Conservation (phyloP, 2,888 invertebrate genomes). For the Cristatella mucedo region DNA sequence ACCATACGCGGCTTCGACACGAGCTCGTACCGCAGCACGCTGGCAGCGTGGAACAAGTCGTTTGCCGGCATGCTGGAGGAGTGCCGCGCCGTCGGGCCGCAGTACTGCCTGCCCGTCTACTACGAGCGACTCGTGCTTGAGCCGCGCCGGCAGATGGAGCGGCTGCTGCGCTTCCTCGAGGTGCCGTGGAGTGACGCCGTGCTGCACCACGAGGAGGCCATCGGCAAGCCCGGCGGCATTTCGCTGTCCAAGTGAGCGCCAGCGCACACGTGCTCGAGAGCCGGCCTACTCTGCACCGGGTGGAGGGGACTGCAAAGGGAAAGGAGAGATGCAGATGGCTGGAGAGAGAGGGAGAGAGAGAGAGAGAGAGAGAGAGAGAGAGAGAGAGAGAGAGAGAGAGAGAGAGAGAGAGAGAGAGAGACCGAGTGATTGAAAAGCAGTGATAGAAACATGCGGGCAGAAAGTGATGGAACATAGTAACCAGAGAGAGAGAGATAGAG, state of each 20-base stretch:
- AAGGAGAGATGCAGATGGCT: no score
- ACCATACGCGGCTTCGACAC: conserved; percentile 86
- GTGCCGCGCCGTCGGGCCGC: conserved; percentile 55
- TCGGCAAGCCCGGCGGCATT: conserved; percentile 85
- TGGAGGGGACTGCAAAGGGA: no score
- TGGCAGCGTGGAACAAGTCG: conserved; percentile 90
- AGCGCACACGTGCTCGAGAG: conserved; percentile 26
- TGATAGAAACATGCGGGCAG: no score
- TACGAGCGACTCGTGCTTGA: conserved; percentile 94
- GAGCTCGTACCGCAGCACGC: conserved; percentile 71
- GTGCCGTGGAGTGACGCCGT: conserved; percentile 89
- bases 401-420: no score
- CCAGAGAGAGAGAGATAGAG: no score
- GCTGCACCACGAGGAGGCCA: conserved; percentile 88
- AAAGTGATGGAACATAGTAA: no score
- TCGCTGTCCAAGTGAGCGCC: conserved; percentile 86
- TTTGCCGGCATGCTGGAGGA: conserved; percentile 84
- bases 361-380: no score
- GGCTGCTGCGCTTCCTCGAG: conserved; percentile 69
- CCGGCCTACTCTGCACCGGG: no score
- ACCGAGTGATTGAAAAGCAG: no score
- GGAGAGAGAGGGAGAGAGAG: no score
- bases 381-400: no score
- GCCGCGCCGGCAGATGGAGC: conserved; percentile 70
- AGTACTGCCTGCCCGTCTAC: conserved; percentile 68